Evolutionary conservation across 2,888 invertebrate species (phyloP), one percentile per base, ranked within the genome.

Genomic region (Macropis europaea): DNA sequence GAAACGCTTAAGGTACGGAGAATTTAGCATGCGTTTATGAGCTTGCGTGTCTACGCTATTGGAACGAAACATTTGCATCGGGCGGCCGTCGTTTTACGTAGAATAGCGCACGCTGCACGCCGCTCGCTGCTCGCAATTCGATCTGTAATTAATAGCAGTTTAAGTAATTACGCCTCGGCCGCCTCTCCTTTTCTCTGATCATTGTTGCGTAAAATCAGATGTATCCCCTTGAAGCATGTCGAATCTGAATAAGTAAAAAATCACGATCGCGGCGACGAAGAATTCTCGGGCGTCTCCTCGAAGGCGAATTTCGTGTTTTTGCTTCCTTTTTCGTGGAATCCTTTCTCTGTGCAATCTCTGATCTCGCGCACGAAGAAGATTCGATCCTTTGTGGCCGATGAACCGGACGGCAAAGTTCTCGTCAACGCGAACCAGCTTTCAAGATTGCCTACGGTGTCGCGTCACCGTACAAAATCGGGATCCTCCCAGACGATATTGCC

Each of bases 401-500:
- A 67, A 81, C 76, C 67, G 76, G 52, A 70, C 66, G 40, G 40
- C 50, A 43, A 80, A 48, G 34, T 73, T 73, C 69, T 61, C 71
- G 57, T 70, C 76, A 76, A 71, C 60, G 50, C 62, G 64, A 73
- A 59, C 52, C 73, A 74, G 75, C 73, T 72, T 82, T 79, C 75
- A 43, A 54, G 77, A 76, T 76, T 77, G 77, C 54, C 69, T 76
- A 61, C 57, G 66, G 67, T 68, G 54, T 59, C 67, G 60, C 19
- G 61, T 50, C 66, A 43, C 43, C 63, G 64, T 61, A 57, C 57
- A 66, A 71, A 81, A 82, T 84, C 81, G 79, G 76, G 72, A 74
- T 70, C 73, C 73, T 76, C 68, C 59, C 48, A 48, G 73, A 70
- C 78, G 73, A 78, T 84, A 82, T 73, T 76, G 74, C 73, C 73